phyloP scores from a whole-genome alignment of 2,888 invertebrate genomes.

The Epinotia bilunana region DNA sequence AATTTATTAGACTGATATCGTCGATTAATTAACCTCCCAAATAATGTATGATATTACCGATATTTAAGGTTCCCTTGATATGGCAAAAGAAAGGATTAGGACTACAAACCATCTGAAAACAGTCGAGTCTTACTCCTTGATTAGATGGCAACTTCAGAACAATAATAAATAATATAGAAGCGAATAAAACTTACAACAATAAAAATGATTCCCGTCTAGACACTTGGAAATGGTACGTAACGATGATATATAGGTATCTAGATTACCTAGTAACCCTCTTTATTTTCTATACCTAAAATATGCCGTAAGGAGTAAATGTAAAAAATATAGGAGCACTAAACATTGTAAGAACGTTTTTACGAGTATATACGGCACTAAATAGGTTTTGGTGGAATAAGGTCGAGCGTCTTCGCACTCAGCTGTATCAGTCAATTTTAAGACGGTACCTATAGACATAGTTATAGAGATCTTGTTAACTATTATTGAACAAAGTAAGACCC shows the following conservation, averaged over 20 bases:
- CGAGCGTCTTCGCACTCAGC: not conserved
- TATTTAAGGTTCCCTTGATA: too few relatives aligned
- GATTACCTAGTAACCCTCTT: not conserved
- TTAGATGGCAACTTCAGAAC: too few relatives aligned
- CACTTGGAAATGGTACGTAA: not conserved
- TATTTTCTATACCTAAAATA: too few relatives aligned
- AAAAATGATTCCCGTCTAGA: not conserved
- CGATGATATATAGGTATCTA: not conserved
- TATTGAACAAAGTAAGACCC: too few relatives aligned
- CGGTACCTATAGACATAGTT: not conserved
- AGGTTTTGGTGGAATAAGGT: not conserved
- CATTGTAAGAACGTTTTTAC: not conserved
- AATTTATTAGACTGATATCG: too few relatives aligned
- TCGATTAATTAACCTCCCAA: too few relatives aligned
- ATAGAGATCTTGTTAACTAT: too few relatives aligned
- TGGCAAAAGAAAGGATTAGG: too few relatives aligned
- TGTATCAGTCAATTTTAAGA: not conserved
- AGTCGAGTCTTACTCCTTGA: too few relatives aligned
- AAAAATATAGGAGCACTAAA: not conserved
- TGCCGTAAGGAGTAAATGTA: not conserved
- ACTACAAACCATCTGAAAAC: too few relatives aligned
- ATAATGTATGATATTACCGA: too few relatives aligned
- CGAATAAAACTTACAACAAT: not conserved
- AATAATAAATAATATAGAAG: too few relatives aligned
- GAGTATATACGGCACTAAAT: not conserved